phyloP scores from a whole-genome alignment of 35 echinoderm and acorn worm species.

The Lytechinus pictus region DNA sequence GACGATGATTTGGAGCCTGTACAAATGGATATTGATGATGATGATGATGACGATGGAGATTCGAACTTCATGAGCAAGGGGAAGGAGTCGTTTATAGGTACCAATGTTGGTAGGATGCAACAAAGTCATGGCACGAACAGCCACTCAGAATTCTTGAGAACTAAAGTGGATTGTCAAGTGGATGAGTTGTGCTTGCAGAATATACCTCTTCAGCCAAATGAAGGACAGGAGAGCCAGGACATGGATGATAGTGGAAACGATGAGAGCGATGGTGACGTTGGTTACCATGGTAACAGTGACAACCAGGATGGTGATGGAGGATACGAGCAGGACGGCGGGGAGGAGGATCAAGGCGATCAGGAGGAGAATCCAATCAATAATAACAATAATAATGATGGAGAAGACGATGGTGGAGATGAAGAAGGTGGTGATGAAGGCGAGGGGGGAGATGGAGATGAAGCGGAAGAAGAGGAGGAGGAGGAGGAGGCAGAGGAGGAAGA shows the following conservation, averaged over 20 bases:
- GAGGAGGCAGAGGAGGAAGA: background rate
- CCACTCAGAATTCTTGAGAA: background rate
- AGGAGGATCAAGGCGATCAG: background rate
- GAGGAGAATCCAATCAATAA: background rate
- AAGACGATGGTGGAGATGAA: background rate
- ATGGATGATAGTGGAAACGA: background rate
- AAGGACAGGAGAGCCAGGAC: background rate
- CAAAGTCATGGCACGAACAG: background rate
- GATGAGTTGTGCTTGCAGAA: background rate
- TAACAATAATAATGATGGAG: constrained; percentile 41
- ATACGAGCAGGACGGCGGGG: background rate
- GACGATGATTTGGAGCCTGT: background rate
- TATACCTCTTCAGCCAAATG: background rate
- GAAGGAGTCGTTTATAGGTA: background rate
- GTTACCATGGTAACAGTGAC: constrained; percentile 7
- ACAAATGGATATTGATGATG: constrained; percentile 18
- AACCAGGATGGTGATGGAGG: background rate
- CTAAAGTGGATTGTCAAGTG: background rate
- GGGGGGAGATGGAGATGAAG: background rate
- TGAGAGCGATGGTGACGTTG: constrained; percentile 46
- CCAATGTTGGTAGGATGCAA: background rate
- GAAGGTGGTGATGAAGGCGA: background rate
- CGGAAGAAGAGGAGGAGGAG: background rate
- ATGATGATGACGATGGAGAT: background rate
- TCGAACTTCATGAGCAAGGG: background rate